Conservation (phyloP, 2,888 invertebrate species). For the Pemphredon lugubris region DNA sequence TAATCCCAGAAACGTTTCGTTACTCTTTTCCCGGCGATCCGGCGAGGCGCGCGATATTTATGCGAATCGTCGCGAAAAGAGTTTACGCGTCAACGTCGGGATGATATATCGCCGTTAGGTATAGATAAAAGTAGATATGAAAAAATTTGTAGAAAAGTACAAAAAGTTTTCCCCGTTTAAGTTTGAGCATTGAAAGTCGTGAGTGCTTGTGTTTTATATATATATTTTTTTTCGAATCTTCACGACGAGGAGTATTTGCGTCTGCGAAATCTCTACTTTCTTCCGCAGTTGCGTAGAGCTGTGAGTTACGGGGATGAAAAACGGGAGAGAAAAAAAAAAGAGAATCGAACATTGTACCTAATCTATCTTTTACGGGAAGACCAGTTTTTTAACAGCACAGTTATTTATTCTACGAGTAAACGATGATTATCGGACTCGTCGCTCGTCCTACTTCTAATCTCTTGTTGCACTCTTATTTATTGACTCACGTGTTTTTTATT, state of each 20-base stretch:
- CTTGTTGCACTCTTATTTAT: slow-evolving; percentile 80
- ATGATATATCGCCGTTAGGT: slow-evolving; percentile 65
- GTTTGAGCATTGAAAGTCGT: slow-evolving; percentile 43
- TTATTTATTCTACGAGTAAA: slow-evolving; percentile 62
- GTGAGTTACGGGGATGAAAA: slow-evolving; percentile 25
- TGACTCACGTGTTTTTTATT: slow-evolving; percentile 69
- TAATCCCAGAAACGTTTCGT: slow-evolving; percentile 16
- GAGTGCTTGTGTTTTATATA: slow-evolving; percentile 36
- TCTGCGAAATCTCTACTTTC: slow-evolving; percentile 45
- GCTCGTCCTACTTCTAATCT: slow-evolving; percentile 67
- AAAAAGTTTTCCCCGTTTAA: slow-evolving; percentile 69
- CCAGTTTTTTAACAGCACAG: slow-evolving; percentile 52
- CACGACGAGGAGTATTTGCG: slow-evolving; percentile 30
- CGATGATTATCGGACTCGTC: slow-evolving; percentile 33
- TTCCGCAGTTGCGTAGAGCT: slow-evolving; percentile 53
- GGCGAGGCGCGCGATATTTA: not conserved
- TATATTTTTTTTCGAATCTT: slow-evolving; percentile 20
- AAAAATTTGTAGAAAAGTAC: slow-evolving; percentile 78
- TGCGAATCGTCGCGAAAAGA: slow-evolving; percentile 24
- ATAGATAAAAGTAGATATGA: slow-evolving; percentile 64
- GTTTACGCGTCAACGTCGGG: slow-evolving; percentile 54
- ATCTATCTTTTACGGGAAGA: slow-evolving; percentile 44
- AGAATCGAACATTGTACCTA: slow-evolving; percentile 64
- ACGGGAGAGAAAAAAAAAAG: slow-evolving; percentile 16
- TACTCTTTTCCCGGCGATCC: slow-evolving; percentile 29